Conservation (phyloP, 2,113 vertebrate genomes). For the Prochilodus magdalenae region DNA sequence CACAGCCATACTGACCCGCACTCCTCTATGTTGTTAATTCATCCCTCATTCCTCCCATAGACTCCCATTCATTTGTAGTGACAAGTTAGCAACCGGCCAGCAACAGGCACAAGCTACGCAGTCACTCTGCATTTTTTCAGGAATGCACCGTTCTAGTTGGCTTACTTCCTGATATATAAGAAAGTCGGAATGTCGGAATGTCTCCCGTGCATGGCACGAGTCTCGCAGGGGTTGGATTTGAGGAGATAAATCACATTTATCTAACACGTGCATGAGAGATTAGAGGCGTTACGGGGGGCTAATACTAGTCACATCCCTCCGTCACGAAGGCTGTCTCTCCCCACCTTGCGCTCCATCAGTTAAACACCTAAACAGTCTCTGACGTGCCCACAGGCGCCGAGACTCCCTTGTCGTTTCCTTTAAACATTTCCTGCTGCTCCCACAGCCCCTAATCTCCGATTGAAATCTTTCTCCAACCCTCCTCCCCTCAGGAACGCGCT, state of each 20-base stretch:
- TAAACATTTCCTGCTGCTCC: background rate
- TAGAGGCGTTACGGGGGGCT: background rate
- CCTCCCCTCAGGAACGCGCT: background rate
- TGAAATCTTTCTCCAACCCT: background rate
- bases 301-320: conserved; percentile 4
- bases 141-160: too few species aligned
- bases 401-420: conserved; percentile 30
- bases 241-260: background rate
- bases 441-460: background rate
- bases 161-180: too few species aligned
- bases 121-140: too few species aligned
- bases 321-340: background rate
- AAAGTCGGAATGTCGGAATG: background rate
- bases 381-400: conserved; percentile 27
- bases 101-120: too few species aligned
- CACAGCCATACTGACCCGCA: too few species aligned
- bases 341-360: conserved; percentile 21
- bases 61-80: too few species aligned
- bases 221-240: background rate
- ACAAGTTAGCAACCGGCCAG: too few species aligned
- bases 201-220: background rate
- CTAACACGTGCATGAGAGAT: background rate
- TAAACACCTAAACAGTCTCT: conserved; percentile 25
- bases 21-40: too few species aligned
- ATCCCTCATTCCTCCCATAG: too few species aligned